Conservation (phyloP, 2,797 vertebrate genomes). For the Todus mexicanus region DNA sequence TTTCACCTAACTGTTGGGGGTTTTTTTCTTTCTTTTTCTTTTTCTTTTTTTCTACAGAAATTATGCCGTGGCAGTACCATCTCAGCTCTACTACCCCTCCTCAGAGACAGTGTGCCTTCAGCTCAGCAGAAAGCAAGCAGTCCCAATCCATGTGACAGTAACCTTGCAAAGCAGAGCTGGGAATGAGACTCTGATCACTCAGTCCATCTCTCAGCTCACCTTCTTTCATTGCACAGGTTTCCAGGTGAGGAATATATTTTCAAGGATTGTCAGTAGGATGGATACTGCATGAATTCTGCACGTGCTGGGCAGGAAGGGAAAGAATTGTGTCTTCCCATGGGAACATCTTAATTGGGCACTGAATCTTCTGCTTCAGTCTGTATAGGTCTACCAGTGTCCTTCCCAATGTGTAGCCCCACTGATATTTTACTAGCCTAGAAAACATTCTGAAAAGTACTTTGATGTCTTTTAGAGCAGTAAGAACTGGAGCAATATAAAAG, state of each 20-base stretch:
- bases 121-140: neutral
- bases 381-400: neutral
- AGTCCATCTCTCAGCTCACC: neutral
- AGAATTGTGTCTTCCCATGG: neutral
- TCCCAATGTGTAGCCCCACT: neutral
- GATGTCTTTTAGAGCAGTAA: neutral
- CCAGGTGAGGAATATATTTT: conserved; percentile 19
- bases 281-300: neutral
- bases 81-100: conserved; percentile 40
- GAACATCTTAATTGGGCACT: neutral
- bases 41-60: neutral
- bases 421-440: neutral
- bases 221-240: conserved; percentile 47
- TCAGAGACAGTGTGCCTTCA: conserved; percentile 56
- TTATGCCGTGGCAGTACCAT: conserved; percentile 39
- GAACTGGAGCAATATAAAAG: neutral
- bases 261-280: neutral
- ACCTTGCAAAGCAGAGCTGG: conserved; percentile 33
- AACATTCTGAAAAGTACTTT: neutral
- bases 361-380: neutral
- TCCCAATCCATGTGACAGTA: neutral
- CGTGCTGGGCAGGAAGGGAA: neutral
- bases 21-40: neutral
- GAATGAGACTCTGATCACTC: conserved; percentile 34
- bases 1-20: neutral